These are phyloP conservation scores for Aphis gossypii DNA, from an alignment of 1,140 invertebrate species.

Conservation along the genomic window DNA sequence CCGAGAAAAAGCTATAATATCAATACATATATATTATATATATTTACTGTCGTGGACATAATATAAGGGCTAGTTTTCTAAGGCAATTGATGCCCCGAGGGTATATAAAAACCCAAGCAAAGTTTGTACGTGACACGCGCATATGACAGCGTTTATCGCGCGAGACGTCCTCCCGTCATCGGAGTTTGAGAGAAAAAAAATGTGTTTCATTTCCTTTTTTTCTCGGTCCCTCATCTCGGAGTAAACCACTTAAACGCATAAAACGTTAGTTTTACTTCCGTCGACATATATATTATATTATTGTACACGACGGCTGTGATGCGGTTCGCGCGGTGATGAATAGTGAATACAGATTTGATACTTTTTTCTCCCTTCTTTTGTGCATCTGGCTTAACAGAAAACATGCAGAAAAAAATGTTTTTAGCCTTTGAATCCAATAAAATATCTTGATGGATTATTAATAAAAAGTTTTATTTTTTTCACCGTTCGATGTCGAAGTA, in stretches of 20 bases:
- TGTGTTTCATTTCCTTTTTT: background rate
- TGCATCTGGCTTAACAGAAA: background rate
- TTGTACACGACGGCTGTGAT: background rate
- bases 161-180: background rate
- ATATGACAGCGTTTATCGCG: background rate
- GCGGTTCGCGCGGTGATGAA: background rate
- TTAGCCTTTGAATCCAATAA: background rate
- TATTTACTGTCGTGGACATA: background rate
- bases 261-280: background rate
- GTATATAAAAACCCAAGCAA: constrained; percentile 36
- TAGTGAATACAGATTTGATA: constrained; percentile 23
- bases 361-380: background rate
- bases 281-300: background rate
- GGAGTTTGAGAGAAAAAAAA: background rate
- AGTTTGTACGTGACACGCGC: constrained; percentile 35
- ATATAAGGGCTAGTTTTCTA: background rate
- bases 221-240: background rate
- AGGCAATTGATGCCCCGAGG: constrained; percentile 8
- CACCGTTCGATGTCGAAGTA: background rate
- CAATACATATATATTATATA: background rate
- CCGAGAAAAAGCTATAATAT: background rate
- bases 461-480: background rate
- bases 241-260: constrained; percentile 33
- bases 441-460: constrained; percentile 6
- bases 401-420: background rate